Conservation (phyloP, 2,888 invertebrate species). For the Acronicta alni region DNA sequence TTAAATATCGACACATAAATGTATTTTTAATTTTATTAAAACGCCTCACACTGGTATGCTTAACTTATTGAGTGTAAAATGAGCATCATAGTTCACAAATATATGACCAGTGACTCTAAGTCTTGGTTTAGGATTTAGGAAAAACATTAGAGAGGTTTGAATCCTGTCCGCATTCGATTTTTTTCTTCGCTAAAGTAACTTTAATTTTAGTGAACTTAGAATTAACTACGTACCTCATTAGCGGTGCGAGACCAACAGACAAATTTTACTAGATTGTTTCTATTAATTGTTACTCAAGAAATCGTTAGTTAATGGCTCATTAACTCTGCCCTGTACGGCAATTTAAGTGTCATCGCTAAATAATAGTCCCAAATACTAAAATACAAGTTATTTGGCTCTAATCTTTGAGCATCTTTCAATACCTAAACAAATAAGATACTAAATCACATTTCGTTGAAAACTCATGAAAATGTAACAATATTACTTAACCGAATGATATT, state of each 20-base stretch:
- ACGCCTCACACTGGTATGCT: too few relatives aligned
- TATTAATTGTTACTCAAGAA: not conserved
- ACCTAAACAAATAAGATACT: slow-evolving; percentile 23
- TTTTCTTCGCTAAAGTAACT: too few relatives aligned
- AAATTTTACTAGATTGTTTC: too few relatives aligned
- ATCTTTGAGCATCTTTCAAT: slow-evolving; percentile 66
- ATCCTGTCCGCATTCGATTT: too few relatives aligned
- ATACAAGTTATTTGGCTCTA: slow-evolving; percentile 64
- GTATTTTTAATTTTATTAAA: too few relatives aligned
- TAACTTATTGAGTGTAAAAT: too few relatives aligned
- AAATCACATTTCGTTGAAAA: slow-evolving; percentile 34
- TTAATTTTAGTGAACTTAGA: too few relatives aligned
- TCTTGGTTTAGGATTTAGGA: too few relatives aligned
- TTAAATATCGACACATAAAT: not conserved
- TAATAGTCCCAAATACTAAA: slow-evolving; percentile 9
- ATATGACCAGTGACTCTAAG: too few relatives aligned
- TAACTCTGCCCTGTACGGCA: not conserved
- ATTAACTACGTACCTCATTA: not conserved
- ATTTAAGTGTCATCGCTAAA: not conserved
- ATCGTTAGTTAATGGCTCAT: not conserved
- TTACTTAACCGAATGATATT: slow-evolving; percentile 22
- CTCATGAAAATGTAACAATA: slow-evolving; percentile 30
- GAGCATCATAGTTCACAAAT: too few relatives aligned
- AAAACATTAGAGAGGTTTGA: too few relatives aligned
- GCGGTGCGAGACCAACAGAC: too few relatives aligned